These are phyloP conservation scores for Daptonema setosum DNA, from an alignment of 2,888 invertebrate genomes.

Conservation along the genomic window DNA sequence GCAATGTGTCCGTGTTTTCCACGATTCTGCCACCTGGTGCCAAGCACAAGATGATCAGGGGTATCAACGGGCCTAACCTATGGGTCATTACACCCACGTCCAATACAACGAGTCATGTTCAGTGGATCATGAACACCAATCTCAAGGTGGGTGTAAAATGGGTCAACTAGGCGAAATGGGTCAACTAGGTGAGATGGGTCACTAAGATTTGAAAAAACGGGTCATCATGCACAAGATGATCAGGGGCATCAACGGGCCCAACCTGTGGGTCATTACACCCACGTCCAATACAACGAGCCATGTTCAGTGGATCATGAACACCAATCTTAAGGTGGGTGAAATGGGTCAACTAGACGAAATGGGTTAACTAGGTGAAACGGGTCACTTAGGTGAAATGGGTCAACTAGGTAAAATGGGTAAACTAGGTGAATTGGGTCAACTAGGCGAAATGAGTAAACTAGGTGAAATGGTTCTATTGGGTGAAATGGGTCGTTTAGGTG, in stretches of 20 bases:
- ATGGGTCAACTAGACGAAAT: too few relatives aligned
- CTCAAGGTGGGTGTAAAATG: neutral
- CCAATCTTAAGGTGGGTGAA: neutral
- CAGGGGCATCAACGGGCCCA: neutral
- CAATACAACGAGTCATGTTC: neutral
- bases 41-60: neutral
- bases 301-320: neutral
- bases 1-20: neutral
- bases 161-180: too few relatives aligned
- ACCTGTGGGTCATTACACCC: neutral
- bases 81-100: neutral
- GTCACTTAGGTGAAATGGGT: too few relatives aligned
- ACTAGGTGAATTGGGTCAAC: too few relatives aligned
- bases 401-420: too few relatives aligned
- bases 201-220: too few relatives aligned
- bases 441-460: too few relatives aligned
- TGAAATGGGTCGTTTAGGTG: too few relatives aligned
- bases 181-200: too few relatives aligned
- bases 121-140: slow-evolving; percentile 1
- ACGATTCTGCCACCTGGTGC: neutral
- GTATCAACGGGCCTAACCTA: neutral
- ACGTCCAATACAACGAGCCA: neutral
- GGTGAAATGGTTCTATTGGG: too few relatives aligned
- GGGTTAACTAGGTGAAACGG: too few relatives aligned
- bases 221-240: neutral